Conservation (phyloP, 2,888 invertebrate genomes). For the Linhomoeus sp. region DNA sequence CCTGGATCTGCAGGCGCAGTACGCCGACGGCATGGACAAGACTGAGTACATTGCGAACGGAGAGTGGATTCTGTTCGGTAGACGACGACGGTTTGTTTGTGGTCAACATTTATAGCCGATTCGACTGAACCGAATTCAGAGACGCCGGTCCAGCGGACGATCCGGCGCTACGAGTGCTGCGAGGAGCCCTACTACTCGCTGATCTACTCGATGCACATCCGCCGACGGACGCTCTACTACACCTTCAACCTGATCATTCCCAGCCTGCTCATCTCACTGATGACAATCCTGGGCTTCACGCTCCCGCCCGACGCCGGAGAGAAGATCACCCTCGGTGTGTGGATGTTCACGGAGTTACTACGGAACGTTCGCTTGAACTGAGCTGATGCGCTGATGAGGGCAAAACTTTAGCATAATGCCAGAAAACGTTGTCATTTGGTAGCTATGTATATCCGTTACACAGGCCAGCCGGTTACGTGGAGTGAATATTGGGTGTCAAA, state of each 20-base stretch:
- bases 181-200: conserved; percentile 62
- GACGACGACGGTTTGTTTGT: neutral
- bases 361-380: too few species aligned
- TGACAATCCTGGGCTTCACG: conserved; percentile 93
- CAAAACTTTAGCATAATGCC: too few species aligned
- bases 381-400: too few species aligned
- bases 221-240: conserved; percentile 89
- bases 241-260: conserved; percentile 99
- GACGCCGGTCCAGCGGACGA: conserved; percentile 17
- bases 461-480: too few species aligned
- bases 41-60: conserved; percentile 18
- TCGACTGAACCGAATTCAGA: neutral
- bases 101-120: neutral
- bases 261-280: conserved; percentile 90
- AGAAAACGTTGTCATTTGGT: too few species aligned
- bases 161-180: conserved; percentile 50
- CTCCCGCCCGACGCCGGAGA: conserved; percentile 96
- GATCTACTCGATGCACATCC: conserved; percentile 46
- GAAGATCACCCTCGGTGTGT: conserved; percentile 75
- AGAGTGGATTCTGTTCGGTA: conserved; percentile 14
- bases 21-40: conserved; percentile 11
- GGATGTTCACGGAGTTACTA: too few species aligned
- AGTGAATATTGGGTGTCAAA: too few species aligned
- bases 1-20: conserved; percentile 52
- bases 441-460: too few species aligned